Percentiles rank a stretch among this genome's conserved stretches.
phyloP scores from a whole-genome alignment of 2,888 invertebrate species.

The Luffia ferchaultella region DNA sequence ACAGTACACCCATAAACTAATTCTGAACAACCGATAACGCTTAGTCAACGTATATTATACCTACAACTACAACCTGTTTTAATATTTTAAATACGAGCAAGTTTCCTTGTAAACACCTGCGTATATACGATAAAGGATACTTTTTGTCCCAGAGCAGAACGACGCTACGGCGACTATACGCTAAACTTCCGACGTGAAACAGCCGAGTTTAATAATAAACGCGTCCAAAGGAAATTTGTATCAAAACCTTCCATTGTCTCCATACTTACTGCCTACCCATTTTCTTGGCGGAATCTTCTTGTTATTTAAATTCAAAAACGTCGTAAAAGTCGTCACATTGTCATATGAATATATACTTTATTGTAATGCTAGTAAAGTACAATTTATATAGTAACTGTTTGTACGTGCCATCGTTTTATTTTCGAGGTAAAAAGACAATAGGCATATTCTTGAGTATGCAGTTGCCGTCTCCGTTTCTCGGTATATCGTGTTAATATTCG shows the following conservation, averaged over 20 bases:
- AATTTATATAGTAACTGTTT: not conserved
- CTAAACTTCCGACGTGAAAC: not conserved
- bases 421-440: constrained; percentile 23
- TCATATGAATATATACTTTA: not conserved
- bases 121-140: no score
- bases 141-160: no score
- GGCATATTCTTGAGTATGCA: constrained; percentile 36
- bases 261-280: not conserved
- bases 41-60: no score
- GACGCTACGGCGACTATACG: not conserved
- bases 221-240: constrained; percentile 12
- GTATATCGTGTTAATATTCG: constrained; percentile 40
- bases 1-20: no score
- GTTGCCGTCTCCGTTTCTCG: constrained; percentile 36
- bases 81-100: no score
- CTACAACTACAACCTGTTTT: no score
- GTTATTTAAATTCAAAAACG: not conserved
- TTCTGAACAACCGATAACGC: no score
- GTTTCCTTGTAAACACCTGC: no score
- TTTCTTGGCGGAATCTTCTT: not conserved
- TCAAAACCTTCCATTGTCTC: constrained; percentile 9
- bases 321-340: no score
- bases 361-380: not conserved
- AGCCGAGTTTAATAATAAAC: constrained; percentile 9
- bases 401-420: not conserved